Evolutionary conservation across 2,888 invertebrate genomes (phyloP).

Genomic region (Anthophora plumipes): DNA sequence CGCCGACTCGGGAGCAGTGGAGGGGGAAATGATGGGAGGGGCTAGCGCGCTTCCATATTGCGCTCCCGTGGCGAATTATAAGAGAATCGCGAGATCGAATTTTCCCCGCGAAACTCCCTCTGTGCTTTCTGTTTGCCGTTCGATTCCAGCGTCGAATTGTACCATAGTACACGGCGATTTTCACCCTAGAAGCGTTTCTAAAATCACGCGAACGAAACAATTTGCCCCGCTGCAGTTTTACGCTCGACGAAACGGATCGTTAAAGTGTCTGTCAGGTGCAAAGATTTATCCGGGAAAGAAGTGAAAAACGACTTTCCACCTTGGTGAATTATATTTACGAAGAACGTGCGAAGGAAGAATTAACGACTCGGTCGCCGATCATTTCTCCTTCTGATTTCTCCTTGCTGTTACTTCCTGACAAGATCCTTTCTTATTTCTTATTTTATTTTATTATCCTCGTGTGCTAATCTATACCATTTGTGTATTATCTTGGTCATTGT

Average conservation of each 20-base stretch:
- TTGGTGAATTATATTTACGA: neutral
- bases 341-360: neutral
- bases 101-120: slow-evolving; percentile 33
- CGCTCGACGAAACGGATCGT: slow-evolving; percentile 6
- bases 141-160: slow-evolving; percentile 6
- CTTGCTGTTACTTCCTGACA: too few relatives aligned
- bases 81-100: slow-evolving; percentile 59
- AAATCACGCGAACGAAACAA: slow-evolving; percentile 14
- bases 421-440: too few relatives aligned
- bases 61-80: slow-evolving; percentile 59
- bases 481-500: neutral
- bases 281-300: neutral
- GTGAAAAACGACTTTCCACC: neutral
- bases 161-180: slow-evolving; percentile 27
- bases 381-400: neutral
- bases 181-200: neutral
- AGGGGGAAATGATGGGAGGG: too few relatives aligned
- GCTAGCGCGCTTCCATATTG: slow-evolving; percentile 35
- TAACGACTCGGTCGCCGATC: neutral
- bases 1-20: slow-evolving; percentile 57
- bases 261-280: neutral
- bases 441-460: too few relatives aligned
- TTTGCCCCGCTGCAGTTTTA: slow-evolving; percentile 9
- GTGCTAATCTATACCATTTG: neutral
- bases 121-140: slow-evolving; percentile 7